Base-by-base conservation (phyloP, 2,113 vertebrate species). In the Hepsetus odoe region DNA sequence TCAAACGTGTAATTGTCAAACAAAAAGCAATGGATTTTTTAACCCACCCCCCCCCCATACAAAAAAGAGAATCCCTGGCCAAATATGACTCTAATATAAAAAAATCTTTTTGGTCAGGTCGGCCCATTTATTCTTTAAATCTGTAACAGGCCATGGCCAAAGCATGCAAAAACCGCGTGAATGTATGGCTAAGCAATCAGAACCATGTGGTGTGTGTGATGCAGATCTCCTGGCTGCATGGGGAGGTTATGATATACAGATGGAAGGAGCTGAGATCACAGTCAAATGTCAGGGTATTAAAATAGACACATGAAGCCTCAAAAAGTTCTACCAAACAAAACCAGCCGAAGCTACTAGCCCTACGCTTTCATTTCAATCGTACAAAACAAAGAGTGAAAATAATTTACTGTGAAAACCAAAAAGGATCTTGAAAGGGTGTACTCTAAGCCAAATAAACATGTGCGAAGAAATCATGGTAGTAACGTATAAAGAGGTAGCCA, bases 201-300 rank as follows among this genome's bases (percentile, higher is more conserved):
- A 77, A 68, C 75, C 64, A 77, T 67, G 75, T 77, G 75, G 42
- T 28, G 65, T 42, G 42, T 28, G 65, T 42, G 75, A 68, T 77
- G 75, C 24, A 56, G 44, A 68, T 58, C 64, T 42, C 24, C 38
- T n/a, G 61, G 32, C 74, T 51, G 61, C 46, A 4, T 13, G 33
- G 22, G 18, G 62, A 55, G 46, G 22, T 67, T 76, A 65, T 67
- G 62, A 40, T 66, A 24, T 55, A 28, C 61, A 67, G 74, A 55
- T 76, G 74, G 74, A 55, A 56, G 61, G 24, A 35, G 61, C 74
- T 51, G 46, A 40, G 51, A 58, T 77, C 65, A 56, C 33, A 55
- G 55, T 55, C 51, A 28, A 58, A 55, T 40, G 75, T 68, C 64
- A 75, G 73, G 26, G 28, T 46, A 76, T 76, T 76, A 35, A 65